Evolutionary conservation across 2,888 invertebrate species (phyloP).

Genomic region (Machimus atricapillus): DNA sequence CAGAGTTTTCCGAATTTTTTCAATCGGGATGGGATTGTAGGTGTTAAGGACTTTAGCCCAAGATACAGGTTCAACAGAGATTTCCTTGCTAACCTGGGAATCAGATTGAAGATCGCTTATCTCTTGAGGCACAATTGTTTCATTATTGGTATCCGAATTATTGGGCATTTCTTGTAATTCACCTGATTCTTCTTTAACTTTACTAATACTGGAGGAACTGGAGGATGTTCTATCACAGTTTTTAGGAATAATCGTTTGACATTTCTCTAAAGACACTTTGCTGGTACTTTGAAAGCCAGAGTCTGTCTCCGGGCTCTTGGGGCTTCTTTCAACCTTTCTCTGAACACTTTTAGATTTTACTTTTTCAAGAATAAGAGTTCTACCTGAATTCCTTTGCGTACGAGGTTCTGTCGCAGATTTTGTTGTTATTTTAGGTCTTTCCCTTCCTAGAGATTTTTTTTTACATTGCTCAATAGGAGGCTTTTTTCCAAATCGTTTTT

Average conservation of each 20-base stretch:
- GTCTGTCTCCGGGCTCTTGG: neutral
- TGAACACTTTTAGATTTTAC: neutral
- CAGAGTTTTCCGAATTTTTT: neutral
- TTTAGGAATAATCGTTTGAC: neutral
- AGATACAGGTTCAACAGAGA: slow-evolving; percentile 52
- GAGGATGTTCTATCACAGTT: neutral
- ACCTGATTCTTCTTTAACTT: neutral
- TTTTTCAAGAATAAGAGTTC: neutral
- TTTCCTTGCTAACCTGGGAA: neutral
- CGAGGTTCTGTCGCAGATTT: neutral
- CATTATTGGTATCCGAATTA: neutral
- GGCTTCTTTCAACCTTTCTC: neutral
- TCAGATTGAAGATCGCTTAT: neutral
- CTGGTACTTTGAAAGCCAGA: neutral
- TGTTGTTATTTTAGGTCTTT: neutral
- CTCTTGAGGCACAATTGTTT: neutral
- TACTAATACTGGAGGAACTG: neutral
- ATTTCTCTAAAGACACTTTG: neutral
- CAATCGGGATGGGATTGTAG: slow-evolving; percentile 56
- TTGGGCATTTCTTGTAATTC: neutral
- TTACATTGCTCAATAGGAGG: neutral
- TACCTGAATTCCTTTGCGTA: neutral
- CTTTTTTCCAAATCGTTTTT: neutral
- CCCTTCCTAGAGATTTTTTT: neutral
- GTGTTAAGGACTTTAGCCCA: slow-evolving; percentile 63